Percentiles rank a stretch among this genome's conserved stretches.
These are phyloP conservation scores for Poeciliopsis paucimaculata DNA, from an alignment of 2,797 vertebrate genomes.

Conservation along the genomic window DNA sequence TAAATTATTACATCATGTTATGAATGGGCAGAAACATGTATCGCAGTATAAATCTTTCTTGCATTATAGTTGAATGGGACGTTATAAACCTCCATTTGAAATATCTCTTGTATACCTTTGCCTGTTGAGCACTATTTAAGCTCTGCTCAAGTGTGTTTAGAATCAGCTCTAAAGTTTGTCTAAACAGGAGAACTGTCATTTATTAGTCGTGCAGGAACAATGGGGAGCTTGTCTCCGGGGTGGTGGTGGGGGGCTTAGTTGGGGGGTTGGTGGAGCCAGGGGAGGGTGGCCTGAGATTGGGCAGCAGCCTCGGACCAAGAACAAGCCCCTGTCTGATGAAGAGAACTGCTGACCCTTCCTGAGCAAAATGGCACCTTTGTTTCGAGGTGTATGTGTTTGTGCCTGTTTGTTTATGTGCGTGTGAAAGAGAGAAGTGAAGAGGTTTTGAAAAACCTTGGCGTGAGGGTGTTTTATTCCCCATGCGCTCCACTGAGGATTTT, in stretches of 20 bases:
- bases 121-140: constrained; percentile 42
- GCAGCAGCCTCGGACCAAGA: constrained; percentile 82
- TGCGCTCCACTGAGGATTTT: constrained; percentile 34
- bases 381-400: constrained; percentile 81
- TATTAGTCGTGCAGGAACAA: constrained; percentile 83
- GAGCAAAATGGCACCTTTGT: constrained; percentile 86
- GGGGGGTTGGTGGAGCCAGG: constrained; percentile 63
- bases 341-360: constrained; percentile 85
- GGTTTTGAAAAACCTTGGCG: constrained; percentile 59
- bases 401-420: constrained; percentile 71
- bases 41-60: constrained; percentile 25
- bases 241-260: constrained; percentile 56
- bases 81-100: constrained; percentile 50
- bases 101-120: constrained; percentile 34
- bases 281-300: constrained; percentile 80
- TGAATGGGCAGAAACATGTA: constrained; percentile 12
- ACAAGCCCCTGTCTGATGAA: constrained; percentile 84
- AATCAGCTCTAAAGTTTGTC: constrained; percentile 74
- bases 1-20: constrained; percentile 38
- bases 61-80: constrained; percentile 47
- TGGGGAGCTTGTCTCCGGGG: constrained; percentile 82
- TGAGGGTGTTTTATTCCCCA: constrained; percentile 40
- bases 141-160: constrained; percentile 60
- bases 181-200: constrained; percentile 81
- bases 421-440: constrained; percentile 54